Percentiles rank a stretch among this genome's conserved stretches.
Evolutionary conservation across 2,113 vertebrate genomes (phyloP).

Genomic region (Pteropus alecto): DNA sequence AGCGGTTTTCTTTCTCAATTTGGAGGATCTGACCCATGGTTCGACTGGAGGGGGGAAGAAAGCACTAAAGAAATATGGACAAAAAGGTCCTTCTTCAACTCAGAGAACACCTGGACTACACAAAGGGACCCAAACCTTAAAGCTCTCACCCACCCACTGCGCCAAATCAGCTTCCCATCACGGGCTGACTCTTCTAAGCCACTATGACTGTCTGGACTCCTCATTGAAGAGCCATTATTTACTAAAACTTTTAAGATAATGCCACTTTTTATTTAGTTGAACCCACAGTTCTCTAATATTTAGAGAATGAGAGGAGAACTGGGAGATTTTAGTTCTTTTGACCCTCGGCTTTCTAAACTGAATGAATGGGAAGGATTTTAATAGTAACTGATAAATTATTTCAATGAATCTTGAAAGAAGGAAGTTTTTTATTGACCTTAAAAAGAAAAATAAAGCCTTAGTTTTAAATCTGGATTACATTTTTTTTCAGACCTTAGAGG

Average conservation of each 20-base stretch:
- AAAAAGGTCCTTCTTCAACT: constrained; percentile 54
- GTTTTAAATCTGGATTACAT: not conserved
- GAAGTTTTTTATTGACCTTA: not conserved
- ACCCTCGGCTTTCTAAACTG: not conserved
- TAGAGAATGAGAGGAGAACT: not conserved
- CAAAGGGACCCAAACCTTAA: not conserved
- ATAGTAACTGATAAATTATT: not conserved
- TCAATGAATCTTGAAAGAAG: constrained; percentile 20
- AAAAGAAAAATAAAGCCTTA: not conserved
- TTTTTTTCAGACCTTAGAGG: not conserved
- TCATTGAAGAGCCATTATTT: not conserved
- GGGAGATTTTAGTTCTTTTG: not conserved
- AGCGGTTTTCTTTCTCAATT: constrained; percentile 21
- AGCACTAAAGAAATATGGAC: constrained; percentile 48
- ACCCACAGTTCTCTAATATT: not conserved
- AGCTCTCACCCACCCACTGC: constrained; percentile 14
- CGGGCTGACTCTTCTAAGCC: not conserved
- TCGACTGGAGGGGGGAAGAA: not conserved
- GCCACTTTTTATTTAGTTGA: constrained; percentile 9
- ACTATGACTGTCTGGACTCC: not conserved
- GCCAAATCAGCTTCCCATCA: not conserved
- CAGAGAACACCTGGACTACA: constrained; percentile 57
- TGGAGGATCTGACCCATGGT: constrained; percentile 47
- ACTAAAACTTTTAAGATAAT: constrained; percentile 38
- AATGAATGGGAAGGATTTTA: constrained; percentile 12